Evolutionary conservation across 1,140 invertebrate species (phyloP).

Genomic region (Ectropis grisescens): DNA sequence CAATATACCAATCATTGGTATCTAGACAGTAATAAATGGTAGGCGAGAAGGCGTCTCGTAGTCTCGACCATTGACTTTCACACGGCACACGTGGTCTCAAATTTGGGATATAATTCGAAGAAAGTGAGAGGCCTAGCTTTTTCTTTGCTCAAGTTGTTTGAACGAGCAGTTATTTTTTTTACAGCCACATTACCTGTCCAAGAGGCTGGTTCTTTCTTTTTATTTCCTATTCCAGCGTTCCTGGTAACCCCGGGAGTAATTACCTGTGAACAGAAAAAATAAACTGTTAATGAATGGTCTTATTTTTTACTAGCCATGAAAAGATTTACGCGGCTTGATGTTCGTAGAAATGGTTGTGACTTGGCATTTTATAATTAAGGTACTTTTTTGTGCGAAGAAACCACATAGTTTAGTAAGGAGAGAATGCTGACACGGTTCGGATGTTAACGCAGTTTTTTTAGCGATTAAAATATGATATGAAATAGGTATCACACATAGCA

Average conservation of each 20-base stretch:
- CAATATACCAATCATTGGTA: conserved; percentile 28
- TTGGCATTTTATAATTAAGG: no score
- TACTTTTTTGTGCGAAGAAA: no score
- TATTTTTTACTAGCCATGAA: no score
- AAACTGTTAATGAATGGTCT: conserved; percentile 4
- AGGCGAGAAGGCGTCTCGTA: conserved; percentile 23
- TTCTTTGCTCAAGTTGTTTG: conserved; percentile 50
- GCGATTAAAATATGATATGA: no score
- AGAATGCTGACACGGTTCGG: no score
- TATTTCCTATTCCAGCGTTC: conserved; percentile 12
- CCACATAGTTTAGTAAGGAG: no score
- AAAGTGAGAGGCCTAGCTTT: conserved; percentile 55
- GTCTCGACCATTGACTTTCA: conserved; percentile 43
- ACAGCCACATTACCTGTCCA: conserved; percentile 2
- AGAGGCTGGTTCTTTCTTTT: not conserved
- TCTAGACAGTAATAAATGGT: conserved; percentile 34
- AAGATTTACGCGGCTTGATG: no score
- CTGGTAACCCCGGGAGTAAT: conserved; percentile 9
- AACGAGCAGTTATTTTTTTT: conserved; percentile 9
- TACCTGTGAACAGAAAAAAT: conserved; percentile 21
- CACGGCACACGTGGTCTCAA: conserved; percentile 30
- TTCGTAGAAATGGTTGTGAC: no score
- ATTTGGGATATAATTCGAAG: conserved; percentile 36
- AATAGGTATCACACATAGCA: no score
- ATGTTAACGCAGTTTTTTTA: no score